These are phyloP conservation scores for Plecturocebus donacophilus DNA, from an alignment of 2,113 vertebrate genomes.

Conservation along the genomic window DNA sequence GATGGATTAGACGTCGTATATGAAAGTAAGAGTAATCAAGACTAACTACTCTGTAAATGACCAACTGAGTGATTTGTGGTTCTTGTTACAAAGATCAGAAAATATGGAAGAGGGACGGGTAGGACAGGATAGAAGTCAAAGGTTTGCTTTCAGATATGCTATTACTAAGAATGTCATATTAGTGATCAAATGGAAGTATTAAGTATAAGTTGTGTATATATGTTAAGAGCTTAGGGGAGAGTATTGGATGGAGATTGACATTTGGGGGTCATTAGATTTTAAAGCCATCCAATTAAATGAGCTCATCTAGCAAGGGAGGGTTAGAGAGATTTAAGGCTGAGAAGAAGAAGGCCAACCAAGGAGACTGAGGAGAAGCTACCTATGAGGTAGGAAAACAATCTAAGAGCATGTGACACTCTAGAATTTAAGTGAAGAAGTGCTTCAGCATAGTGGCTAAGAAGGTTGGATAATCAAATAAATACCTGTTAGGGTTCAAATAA, in stretches of 20 bases:
- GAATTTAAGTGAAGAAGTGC: not conserved
- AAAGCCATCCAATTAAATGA: not conserved
- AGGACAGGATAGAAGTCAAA: not conserved
- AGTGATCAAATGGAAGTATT: not conserved
- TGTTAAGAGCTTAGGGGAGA: not conserved
- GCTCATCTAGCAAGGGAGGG: not conserved
- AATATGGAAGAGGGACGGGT: not conserved
- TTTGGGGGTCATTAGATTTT: conserved; percentile 14
- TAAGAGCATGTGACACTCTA: not conserved
- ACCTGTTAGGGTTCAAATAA: not conserved
- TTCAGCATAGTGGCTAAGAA: not conserved
- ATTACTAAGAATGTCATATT: not conserved
- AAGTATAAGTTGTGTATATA: not conserved
- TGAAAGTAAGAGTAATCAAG: not conserved
- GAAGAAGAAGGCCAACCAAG: not conserved
- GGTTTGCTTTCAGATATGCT: not conserved
- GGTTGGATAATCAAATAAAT: not conserved
- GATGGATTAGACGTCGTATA: not conserved
- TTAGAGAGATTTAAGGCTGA: not conserved
- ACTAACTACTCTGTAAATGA: not conserved
- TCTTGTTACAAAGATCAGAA: not conserved
- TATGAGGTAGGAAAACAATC: not conserved
- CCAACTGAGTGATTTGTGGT: not conserved
- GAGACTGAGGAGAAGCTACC: not conserved
- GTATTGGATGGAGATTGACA: not conserved